Percentiles rank a stretch among this genome's conserved stretches.
Evolutionary conservation across 2,113 vertebrate species (phyloP).

Genomic region (Sinocyclocheilus grahami): DNA sequence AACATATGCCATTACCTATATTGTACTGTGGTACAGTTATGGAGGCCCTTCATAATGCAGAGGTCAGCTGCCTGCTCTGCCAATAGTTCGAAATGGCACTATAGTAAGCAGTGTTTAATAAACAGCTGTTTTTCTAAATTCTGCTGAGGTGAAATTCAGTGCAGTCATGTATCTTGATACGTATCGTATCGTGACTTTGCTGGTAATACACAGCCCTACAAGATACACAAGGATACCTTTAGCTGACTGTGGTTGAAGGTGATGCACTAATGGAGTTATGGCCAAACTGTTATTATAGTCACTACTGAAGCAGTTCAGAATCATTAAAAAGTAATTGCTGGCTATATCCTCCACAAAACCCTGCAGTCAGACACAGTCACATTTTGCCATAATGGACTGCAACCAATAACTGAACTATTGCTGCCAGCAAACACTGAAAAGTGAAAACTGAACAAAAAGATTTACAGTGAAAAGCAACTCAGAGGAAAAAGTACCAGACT

Average conservation of each 20-base stretch:
- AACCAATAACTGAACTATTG: slow-evolving; percentile 13
- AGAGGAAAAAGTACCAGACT: not conserved
- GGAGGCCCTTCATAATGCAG: too few relatives aligned
- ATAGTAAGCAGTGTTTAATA: too few relatives aligned
- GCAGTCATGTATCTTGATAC: too few relatives aligned
- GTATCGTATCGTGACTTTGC: too few relatives aligned
- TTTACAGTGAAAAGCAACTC: not conserved
- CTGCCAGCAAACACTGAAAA: slow-evolving; percentile 10
- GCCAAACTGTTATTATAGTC: slow-evolving; percentile 3
- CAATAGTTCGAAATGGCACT: too few relatives aligned
- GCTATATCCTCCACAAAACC: slow-evolving; percentile 3
- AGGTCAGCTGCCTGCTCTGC: too few relatives aligned
- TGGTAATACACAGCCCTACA: too few relatives aligned
- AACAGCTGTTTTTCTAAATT: too few relatives aligned
- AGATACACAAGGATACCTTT: not conserved
- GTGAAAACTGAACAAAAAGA: slow-evolving; percentile 5
- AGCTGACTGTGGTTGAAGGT: not conserved
- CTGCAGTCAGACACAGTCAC: slow-evolving; percentile 25
- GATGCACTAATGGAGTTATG: not conserved
- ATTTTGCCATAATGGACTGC: slow-evolving; percentile 1
- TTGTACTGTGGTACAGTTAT: too few relatives aligned
- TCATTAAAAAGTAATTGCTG: slow-evolving; percentile 6
- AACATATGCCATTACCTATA: too few relatives aligned
- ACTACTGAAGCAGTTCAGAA: slow-evolving; percentile 7
- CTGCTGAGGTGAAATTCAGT: too few relatives aligned